These are phyloP conservation scores for Epizoanthus scotinus DNA, from an alignment of 92 coral and sea anemone genomes.

Conservation along the genomic window DNA sequence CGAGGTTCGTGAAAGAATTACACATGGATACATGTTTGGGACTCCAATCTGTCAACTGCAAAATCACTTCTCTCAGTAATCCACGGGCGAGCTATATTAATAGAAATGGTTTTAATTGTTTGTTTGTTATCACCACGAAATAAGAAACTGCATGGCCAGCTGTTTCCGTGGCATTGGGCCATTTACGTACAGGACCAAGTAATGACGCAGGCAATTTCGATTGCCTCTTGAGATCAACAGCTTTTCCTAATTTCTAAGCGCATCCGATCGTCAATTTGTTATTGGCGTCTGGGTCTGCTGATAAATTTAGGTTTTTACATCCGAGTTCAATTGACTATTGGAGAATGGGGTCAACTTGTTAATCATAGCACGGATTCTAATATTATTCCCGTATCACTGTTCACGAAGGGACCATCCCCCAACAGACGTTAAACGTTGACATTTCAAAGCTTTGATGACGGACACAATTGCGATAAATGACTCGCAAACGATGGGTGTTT, in stretches of 20 bases:
- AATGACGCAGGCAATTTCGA: conserved; percentile 4
- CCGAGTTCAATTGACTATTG: conserved; percentile 7
- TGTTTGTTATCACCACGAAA: conserved; percentile 20
- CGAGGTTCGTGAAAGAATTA: background rate
- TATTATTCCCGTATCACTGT: background rate
- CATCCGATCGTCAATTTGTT: background rate
- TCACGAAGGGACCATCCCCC: background rate
- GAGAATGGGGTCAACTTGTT: background rate
- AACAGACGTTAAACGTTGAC: background rate
- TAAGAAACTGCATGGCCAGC: background rate
- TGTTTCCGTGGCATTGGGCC: background rate
- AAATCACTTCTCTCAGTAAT: background rate
- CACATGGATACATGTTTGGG: background rate
- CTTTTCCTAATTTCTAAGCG: too few species aligned
- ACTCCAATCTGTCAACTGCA: conserved; percentile 28
- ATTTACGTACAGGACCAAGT: background rate
- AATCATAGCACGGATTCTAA: conserved; percentile 12
- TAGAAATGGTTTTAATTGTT: background rate
- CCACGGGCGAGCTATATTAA: conserved; percentile 8
- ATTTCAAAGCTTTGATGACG: conserved; percentile 35
- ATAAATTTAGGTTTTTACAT: background rate
- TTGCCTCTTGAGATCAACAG: background rate
- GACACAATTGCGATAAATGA: conserved; percentile 39
- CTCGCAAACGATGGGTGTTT: conserved; percentile 35
- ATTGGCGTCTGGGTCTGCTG: background rate